These are phyloP conservation scores for Numenius phaeopus DNA, from an alignment of 2,797 vertebrate genomes.

Conservation along the genomic window DNA sequence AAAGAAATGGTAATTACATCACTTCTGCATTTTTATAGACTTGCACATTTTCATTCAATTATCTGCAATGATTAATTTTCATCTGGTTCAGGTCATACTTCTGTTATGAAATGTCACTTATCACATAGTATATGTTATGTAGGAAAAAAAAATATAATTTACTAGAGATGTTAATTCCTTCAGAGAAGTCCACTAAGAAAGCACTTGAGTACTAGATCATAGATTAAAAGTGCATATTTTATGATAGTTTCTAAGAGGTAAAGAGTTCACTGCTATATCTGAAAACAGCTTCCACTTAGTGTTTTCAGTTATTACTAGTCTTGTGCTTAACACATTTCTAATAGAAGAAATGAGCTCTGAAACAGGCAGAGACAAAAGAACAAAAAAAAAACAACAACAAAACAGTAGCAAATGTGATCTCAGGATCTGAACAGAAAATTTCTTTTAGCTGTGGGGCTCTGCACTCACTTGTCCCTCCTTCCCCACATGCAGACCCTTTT, in stretches of 20 bases:
- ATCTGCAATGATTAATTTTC: not conserved
- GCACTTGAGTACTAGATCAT: not conserved
- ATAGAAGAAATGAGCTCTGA: slow-evolving; percentile 20
- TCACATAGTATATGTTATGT: not conserved
- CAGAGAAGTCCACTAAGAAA: not conserved
- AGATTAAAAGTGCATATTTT: not conserved
- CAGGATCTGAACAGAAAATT: slow-evolving; percentile 35
- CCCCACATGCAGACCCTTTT: not conserved
- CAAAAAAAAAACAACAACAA: not conserved
- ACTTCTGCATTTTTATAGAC: not conserved
- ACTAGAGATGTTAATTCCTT: not conserved
- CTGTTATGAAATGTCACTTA: not conserved
- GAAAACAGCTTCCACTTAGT: slow-evolving; percentile 43
- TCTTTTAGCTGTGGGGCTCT: slow-evolving; percentile 27
- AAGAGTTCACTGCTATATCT: not conserved
- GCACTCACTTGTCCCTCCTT: not conserved
- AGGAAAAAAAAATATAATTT: not conserved
- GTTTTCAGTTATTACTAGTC: slow-evolving; percentile 54
- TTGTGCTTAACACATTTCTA: slow-evolving; percentile 47
- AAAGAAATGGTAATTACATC: not conserved
- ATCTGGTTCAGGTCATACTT: not conserved
- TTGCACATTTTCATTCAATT: not conserved
- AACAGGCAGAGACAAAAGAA: not conserved
- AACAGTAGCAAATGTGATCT: slow-evolving; percentile 28
- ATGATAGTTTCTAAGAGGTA: not conserved